Evolutionary conservation across 2,113 vertebrate species (phyloP), one percentile per base, ranked within the genome.

Genomic region (Rallus limicola): DNA sequence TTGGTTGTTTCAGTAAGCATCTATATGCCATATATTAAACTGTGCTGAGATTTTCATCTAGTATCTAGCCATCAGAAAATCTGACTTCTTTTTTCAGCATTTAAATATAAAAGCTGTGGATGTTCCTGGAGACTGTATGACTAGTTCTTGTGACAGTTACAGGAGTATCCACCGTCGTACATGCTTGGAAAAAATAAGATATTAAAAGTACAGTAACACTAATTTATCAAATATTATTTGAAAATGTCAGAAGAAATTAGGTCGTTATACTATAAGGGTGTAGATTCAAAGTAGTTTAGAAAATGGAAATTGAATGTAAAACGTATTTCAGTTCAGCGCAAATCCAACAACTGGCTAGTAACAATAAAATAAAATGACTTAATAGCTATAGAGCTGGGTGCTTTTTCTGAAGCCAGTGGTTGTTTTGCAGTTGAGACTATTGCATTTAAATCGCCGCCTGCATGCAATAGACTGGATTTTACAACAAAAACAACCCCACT

Each of bases 381-480:
- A 50, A 8, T 82, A 36, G 75, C 58, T 82, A 11, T 82, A 78
- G 53, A 29, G 26, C 53, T 86, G 0, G 0, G 0, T 85, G 86
- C 52, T 76, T 92, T 93, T 74, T 79, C 65, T 75, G 65, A 95
- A 84, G 65, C 24, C 38, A 33, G 33, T 46, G 29, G 29, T 84
- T 67, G 65, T 62, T 95, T 81, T 87, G 58, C 81, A 89, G 65
- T 67, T 71, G 74, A 87, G 84, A 53, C 65, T 76, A 9, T 36
- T 93, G 65, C 77, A 20, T 89, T 91, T 93, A 76, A 91, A 95
- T 95, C 71, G 46, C 48, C 63, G 58, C 62, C 52, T 95, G 74
- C 38, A 6, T 92, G 81, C 38, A 44, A 4, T 14, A 52, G 58
- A 42, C 42, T 95, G 53, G 53, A 15, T 87, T 82, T 64, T 93